Evolutionary conservation across 2,888 invertebrate species (phyloP), one percentile per base, ranked within the genome.

Genomic region (Harpalus rubripes): DNA sequence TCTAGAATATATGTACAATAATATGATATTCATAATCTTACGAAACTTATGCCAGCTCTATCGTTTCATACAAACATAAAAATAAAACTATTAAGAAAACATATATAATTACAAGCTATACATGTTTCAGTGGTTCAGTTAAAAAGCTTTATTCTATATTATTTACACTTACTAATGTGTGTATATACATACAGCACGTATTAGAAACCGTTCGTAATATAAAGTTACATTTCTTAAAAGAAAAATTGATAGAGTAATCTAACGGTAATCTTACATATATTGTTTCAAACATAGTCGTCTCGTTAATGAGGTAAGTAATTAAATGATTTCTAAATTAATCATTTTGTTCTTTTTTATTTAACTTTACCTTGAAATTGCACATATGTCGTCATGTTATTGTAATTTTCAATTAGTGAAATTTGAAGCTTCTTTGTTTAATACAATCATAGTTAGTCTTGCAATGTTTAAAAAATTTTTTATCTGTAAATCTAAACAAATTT

Each of bases 261-360:
- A 63, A 81, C 68, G 58, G 52, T 72, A 80, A 81, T 41, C n/a
- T 8, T 63, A 72, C 72, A 72, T 68, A 81, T 81, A 58, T 81
- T 68, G 63, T 81, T 81, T 56, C 81, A 72, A 56, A 8, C 81
- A 81, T 68, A 68, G 81, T 52, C 81, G 81, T 81, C 26, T 65
- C 72, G 44, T 68, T 68, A 68, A 68, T 68, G 12, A 39, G 32
- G 3, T 68, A 41, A 56, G 3, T 68, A 68, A 56, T 56, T 61
- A 18, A 15, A 39, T 68, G 15, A 16, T 68, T 68, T 26, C 68
- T 15, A 68, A 41, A 68, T 68, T 41, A 68, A 39, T 68, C 12
- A 68, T 63, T 26, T 32, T 68, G n/a, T 15, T 26, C 32, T 39
- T 32, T 68, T n/a, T 68, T 68, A 63, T 16, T 63, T 61, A 18